These are phyloP conservation scores for Amaurobius ferox DNA, from an alignment of 2,888 invertebrate genomes.

Conservation along the genomic window DNA sequence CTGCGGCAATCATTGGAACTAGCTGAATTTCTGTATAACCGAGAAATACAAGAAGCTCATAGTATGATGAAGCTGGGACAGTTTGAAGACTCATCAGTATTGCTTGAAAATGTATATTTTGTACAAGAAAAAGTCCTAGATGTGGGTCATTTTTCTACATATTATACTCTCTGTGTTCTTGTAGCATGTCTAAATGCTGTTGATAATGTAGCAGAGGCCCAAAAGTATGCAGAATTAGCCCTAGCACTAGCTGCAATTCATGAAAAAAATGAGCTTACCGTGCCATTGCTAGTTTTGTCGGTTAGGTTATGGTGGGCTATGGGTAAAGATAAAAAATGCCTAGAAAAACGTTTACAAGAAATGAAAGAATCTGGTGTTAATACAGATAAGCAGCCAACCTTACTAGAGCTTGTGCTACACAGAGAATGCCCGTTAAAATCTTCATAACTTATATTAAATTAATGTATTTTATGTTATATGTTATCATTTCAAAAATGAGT, in stretches of 20 bases:
- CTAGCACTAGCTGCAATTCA: constrained; percentile 73
- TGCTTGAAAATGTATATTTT: constrained; percentile 76
- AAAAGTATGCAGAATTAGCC: constrained; percentile 76
- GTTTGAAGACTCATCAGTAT: constrained; percentile 76
- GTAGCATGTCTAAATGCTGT: constrained; percentile 76
- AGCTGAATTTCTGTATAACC: constrained; percentile 76
- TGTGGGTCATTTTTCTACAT: constrained; percentile 75
- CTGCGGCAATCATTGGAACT: constrained; percentile 77
- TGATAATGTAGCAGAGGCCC: constrained; percentile 76
- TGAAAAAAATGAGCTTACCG: constrained; percentile 75
- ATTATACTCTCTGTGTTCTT: constrained; percentile 76
- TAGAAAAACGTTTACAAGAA: constrained; percentile 75
- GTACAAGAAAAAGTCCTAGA: constrained; percentile 77
- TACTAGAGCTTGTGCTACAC: constrained; percentile 74
- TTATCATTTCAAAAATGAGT: too few relatives aligned
- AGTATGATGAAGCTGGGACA: constrained; percentile 75
- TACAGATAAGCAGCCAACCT: constrained; percentile 73
- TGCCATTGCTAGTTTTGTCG: constrained; percentile 76
- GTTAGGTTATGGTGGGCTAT: constrained; percentile 77
- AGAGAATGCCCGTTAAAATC: constrained; percentile 71
- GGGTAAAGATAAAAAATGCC: constrained; percentile 76
- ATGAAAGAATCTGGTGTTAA: constrained; percentile 73
- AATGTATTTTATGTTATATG: not conserved
- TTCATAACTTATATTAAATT: not conserved
- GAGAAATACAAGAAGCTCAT: constrained; percentile 76